Base-by-base conservation (phyloP, 2,113 vertebrate genomes). In the Caloenas nicobarica region DNA sequence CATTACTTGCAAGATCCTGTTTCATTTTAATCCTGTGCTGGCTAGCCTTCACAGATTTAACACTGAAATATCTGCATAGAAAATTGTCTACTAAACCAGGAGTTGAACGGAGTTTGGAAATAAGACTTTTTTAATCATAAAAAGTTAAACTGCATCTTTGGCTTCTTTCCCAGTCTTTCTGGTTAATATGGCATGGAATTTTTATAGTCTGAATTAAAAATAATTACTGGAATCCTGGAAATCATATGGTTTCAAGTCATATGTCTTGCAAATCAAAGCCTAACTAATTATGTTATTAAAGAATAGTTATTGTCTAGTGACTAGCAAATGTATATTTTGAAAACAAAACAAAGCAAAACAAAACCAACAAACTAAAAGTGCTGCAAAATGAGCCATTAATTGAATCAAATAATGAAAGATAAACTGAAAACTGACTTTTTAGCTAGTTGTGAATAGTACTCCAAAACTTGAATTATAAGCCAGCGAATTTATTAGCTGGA, bases 181-280 rank as follows among this genome's bases (percentile, higher is more conserved):
- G n/a, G 58, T 73, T 81, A 88, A 87, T 87, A 62, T 42, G 25
- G 23, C 54, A 60, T 62, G 36, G 87, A 56, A 66, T 58, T 95
- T 91, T 96, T 94, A 86, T 46, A 77, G 51, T 29, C 36, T 86
- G 62, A 85, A 83, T 71, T 89, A 86, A 95, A 95, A 95, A 89
- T 88, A 95, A 77, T 79, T 81, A 69, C 57, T 88, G 54, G 50
- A 86, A 83, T 94, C n/a, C 66, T 88, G 54, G 54, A 89, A 91
- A 58, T 93, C 54, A 17, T 80, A 70, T 31, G 62, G n/a, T 56
- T 91, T 96, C 71, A 73, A 85, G 62, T 80, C 40, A 77, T 66
- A 81, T 24, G 28, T 80, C 73, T 89, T 85, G 28, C 54, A 95
- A 95, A 89, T 89, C 40, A 82, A 93, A 91, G 11, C n/a, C 23